These are phyloP conservation scores for Pocillopora damicornis DNA, from an alignment of 64 coral and sea anemone genomes.

Conservation along the genomic window DNA sequence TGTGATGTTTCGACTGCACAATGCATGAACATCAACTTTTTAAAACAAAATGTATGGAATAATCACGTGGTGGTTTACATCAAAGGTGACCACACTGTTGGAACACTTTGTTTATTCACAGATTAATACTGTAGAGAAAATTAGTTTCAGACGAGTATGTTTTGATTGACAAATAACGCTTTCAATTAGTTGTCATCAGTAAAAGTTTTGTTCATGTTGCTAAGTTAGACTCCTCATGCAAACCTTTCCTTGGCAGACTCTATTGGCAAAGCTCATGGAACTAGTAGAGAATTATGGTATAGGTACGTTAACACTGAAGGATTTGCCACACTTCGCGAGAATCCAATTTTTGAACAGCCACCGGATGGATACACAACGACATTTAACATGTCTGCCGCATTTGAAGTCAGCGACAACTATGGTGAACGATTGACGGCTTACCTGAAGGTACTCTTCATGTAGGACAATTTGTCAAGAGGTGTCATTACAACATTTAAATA, in stretches of 20 bases:
- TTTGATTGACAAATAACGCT: too few species aligned
- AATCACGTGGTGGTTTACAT: too few species aligned
- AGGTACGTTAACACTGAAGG: constrained; percentile 45
- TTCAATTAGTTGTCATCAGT: background rate
- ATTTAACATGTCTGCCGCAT: background rate
- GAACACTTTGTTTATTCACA: background rate
- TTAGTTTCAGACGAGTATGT: too few species aligned
- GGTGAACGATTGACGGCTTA: constrained; percentile 24
- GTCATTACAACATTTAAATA: background rate
- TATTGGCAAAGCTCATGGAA: background rate
- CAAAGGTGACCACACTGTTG: background rate
- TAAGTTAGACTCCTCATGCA: background rate
- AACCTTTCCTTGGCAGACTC: constrained; percentile 12
- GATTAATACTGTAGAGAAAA: too few species aligned
- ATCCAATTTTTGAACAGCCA: constrained; percentile 9
- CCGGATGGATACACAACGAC: background rate
- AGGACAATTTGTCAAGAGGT: background rate
- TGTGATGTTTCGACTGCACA: too few species aligned
- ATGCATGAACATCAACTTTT: too few species aligned
- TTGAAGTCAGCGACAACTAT: constrained; percentile 47
- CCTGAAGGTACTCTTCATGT: background rate
- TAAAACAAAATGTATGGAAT: too few species aligned
- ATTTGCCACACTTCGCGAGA: constrained; percentile 38
- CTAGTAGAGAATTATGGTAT: constrained; percentile 37
- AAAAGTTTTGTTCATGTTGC: background rate